phyloP scores from a whole-genome alignment of 2,797 vertebrate genomes.

The Dendrocincla tyrannina region DNA sequence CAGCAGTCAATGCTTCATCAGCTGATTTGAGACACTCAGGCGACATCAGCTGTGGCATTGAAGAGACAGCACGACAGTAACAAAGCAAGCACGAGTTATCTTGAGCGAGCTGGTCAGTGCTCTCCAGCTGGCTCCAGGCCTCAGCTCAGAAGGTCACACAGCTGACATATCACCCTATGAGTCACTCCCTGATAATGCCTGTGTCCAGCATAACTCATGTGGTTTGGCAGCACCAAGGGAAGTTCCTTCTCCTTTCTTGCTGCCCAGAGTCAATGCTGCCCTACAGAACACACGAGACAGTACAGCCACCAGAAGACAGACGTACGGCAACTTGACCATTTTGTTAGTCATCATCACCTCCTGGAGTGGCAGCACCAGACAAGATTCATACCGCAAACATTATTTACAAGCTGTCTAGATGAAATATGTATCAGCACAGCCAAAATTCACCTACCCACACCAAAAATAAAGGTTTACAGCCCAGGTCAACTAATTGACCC shows the following conservation, averaged over 20 bases:
- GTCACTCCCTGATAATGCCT: not conserved
- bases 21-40: not conserved
- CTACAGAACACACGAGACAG: not conserved
- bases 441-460: not conserved
- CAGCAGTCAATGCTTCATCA: not conserved
- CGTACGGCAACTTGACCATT: not conserved
- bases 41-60: not conserved
- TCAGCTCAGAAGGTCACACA: conserved; percentile 27
- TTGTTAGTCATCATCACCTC: not conserved
- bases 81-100: not conserved
- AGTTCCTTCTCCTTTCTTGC: not conserved
- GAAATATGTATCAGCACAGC: not conserved
- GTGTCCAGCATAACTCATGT: not conserved
- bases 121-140: not conserved
- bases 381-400: not conserved
- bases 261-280: not conserved
- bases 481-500: not conserved
- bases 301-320: not conserved
- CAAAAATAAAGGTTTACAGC: not conserved
- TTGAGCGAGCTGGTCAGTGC: not conserved
- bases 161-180: conserved; percentile 14
- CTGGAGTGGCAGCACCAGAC: not conserved
- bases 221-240: not conserved
- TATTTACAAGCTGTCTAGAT: not conserved
- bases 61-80: not conserved